These are phyloP conservation scores for Phymatocera aterrima DNA, from an alignment of 2,888 invertebrate genomes.

Conservation along the genomic window DNA sequence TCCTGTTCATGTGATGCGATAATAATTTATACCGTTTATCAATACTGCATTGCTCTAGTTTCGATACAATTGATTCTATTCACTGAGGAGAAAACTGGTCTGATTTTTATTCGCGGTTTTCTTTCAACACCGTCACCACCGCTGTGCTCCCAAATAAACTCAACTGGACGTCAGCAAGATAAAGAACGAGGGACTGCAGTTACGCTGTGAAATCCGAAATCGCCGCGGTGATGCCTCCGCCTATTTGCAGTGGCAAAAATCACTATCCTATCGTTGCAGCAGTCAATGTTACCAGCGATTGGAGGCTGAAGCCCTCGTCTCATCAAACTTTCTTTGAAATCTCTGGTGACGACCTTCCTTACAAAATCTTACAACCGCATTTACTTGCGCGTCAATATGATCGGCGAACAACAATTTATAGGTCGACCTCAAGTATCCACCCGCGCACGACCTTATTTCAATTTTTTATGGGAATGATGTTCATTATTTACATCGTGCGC, in stretches of 20 bases:
- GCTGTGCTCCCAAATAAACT: neutral
- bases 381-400: neutral
- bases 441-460: slow-evolving; percentile 21
- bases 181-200: neutral
- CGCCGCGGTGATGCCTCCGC: neutral
- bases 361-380: too few relatives aligned
- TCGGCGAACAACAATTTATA: slow-evolving; percentile 14
- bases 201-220: neutral
- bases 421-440: slow-evolving; percentile 9
- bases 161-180: neutral
- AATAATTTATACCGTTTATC: neutral
- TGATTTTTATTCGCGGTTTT: neutral
- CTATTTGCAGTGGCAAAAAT: neutral
- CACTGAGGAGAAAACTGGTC: neutral
- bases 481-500: neutral
- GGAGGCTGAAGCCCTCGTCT: neutral
- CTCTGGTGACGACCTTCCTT: neutral
- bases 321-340: neutral
- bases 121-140: neutral
- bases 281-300: neutral
- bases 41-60: neutral
- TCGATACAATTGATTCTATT: neutral
- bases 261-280: neutral
- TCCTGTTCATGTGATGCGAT: too few relatives aligned
- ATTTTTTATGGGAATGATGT: slow-evolving; percentile 30